Evolutionary conservation across 35 echinoderm and acorn worm genomes (phyloP), one percentile per base, ranked within the genome.

Genomic region (Holothuria glaberrima): DNA sequence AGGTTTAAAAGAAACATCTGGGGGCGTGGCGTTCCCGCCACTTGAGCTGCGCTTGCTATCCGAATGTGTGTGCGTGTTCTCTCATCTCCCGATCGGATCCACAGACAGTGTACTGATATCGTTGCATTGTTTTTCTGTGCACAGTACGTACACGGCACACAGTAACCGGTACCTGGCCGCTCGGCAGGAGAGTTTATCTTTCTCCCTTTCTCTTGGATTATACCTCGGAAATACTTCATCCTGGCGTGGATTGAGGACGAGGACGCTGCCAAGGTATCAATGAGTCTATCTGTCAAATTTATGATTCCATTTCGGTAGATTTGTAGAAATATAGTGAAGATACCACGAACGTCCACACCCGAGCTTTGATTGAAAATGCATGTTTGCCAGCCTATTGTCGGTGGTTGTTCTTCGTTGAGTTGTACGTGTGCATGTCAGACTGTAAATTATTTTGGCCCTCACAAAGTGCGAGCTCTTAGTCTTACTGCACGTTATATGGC

Each of bases 231-330:
- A 62, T 84, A 84, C 56, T 84, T 84, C 80, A 84, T 38, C 80
- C 80, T 84, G 80, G 80, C 80, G 80, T 84, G 80, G 80, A 84
- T 84, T 33, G 80, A 84, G 28, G 80, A 84, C 80, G 80, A 84
- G 59, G 80, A 84, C 59, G 80, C 80, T 58, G 80, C 80, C 80
- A 84, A 59, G 80, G 80, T 84, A 84, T 20, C 22, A n/a, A 58
- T 63, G 26, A 84, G 58, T 30, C 4, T 63, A 36, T 61, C 34
- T 31, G 52, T 30, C 28, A 58, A 36, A 84, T 58, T 61, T 21
- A 20, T 61, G 22, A 10, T 27, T 36, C 29, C 19, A 30, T 57
- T 84, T 2, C 14, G 21, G 24, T 29, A 82, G 57, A 82, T 48
- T 33, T 50, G 66, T 29, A 28, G 25, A 31, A 84, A 63, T 84